Evolutionary conservation across 2,797 vertebrate genomes (phyloP).

Genomic region (Sciaenops ocellatus): DNA sequence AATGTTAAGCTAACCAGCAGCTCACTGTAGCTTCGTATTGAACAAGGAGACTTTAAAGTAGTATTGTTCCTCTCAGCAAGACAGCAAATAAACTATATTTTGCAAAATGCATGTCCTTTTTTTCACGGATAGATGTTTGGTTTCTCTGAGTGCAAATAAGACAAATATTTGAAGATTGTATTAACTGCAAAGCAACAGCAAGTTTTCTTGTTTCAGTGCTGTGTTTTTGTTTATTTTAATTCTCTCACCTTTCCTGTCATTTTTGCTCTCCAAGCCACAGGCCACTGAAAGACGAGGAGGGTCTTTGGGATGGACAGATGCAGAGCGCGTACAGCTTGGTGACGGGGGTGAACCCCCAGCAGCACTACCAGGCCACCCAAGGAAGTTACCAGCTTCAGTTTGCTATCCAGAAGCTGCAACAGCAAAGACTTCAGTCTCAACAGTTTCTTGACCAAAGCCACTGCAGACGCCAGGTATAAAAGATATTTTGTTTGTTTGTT

Average conservation of each 20-base stretch:
- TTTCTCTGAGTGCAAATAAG: not conserved
- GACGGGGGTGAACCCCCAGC: constrained; percentile 75
- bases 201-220: not conserved
- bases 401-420: constrained; percentile 91
- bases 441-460: constrained; percentile 89
- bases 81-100: constrained; percentile 3
- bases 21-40: not conserved
- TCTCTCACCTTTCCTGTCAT: constrained; percentile 12
- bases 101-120: not conserved
- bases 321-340: constrained; percentile 78
- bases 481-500: not conserved
- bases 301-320: constrained; percentile 79
- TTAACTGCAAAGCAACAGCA: constrained; percentile 2
- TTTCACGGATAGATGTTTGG: not conserved
- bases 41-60: not conserved
- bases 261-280: constrained; percentile 68
- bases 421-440: constrained; percentile 89
- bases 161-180: not conserved
- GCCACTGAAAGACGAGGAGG: constrained; percentile 72
- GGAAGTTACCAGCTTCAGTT: constrained; percentile 91
- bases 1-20: not conserved
- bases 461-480: constrained; percentile 86
- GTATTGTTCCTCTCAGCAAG: not conserved
- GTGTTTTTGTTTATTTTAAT: not conserved
- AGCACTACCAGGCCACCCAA: constrained; percentile 75